Conservation (phyloP, 2,888 invertebrate genomes). For the Autographa pulchrina region DNA sequence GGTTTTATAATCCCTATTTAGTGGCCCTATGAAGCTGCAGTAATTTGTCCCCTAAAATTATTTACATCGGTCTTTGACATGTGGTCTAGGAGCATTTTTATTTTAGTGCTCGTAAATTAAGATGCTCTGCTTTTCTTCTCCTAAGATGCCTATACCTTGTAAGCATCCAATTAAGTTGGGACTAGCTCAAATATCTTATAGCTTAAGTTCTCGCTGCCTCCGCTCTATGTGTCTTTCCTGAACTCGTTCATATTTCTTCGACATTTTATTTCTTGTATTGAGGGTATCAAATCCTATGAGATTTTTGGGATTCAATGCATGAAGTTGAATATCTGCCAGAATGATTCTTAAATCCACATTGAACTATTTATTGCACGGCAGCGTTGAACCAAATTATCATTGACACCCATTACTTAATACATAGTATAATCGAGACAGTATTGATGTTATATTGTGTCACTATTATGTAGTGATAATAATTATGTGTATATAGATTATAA, state of each 20-base stretch:
- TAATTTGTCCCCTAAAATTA: not conserved
- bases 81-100: slow-evolving; percentile 20
- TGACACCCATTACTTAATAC: slow-evolving; percentile 20
- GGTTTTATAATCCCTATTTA: slow-evolving; percentile 14
- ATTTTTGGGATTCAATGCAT: not conserved
- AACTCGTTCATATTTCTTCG: slow-evolving; percentile 20
- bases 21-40: not conserved
- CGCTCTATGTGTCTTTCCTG: slow-evolving; percentile 26
- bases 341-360: not conserved
- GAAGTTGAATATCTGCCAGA: not conserved
- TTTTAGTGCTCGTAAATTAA: slow-evolving; percentile 22
- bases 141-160: slow-evolving; percentile 29
- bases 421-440: slow-evolving; percentile 14
- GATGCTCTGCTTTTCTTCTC: slow-evolving; percentile 34
- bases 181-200: slow-evolving; percentile 23
- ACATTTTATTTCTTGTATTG: slow-evolving; percentile 28
- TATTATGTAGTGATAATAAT: slow-evolving; percentile 10
- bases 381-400: slow-evolving; percentile 24
- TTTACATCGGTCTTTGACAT: not conserved
- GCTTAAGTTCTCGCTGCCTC: slow-evolving; percentile 26
- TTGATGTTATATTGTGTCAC: slow-evolving; percentile 15
- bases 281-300: not conserved
- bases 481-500: not conserved
- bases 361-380: slow-evolving; percentile 6
- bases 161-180: slow-evolving; percentile 25